A percentile compares a stretch with the other conserved stretches of the same genome.
These are phyloP conservation scores for Hoplodrina ambigua DNA, from an alignment of 2,888 invertebrate genomes.

Conservation along the genomic window DNA sequence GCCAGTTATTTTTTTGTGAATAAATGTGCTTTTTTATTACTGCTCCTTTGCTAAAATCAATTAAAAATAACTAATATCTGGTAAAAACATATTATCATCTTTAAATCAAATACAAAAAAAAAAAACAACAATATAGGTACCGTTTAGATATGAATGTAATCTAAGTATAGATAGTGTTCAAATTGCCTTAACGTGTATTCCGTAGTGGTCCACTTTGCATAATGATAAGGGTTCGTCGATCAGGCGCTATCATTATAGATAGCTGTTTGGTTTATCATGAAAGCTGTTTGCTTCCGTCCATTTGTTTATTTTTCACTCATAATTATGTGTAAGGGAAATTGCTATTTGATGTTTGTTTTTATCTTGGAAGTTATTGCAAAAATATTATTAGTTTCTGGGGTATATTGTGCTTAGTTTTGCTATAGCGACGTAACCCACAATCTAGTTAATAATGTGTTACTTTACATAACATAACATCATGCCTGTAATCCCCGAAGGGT, in stretches of 20 bases:
- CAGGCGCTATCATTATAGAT: constrained; percentile 31
- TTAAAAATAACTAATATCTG: too few species aligned
- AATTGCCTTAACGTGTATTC: constrained; percentile 47
- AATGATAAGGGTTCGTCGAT: constrained; percentile 41
- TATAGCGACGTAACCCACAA: too few species aligned
- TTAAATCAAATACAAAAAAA: neutral
- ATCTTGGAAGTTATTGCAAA: constrained; percentile 15
- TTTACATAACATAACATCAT: too few species aligned
- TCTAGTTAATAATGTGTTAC: too few species aligned
- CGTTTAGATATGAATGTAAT: constrained; percentile 14
- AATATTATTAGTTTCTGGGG: neutral
- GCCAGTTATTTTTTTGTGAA: too few species aligned
- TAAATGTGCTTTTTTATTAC: too few species aligned
- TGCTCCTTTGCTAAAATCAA: too few species aligned
- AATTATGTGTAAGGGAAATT: constrained; percentile 24
- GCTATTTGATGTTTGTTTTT: constrained; percentile 13
- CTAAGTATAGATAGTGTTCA: constrained; percentile 25
- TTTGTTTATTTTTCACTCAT: constrained; percentile 43
- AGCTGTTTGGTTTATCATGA: constrained; percentile 7
- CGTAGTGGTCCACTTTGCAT: constrained; percentile 36
- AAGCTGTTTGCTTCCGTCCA: constrained; percentile 4
- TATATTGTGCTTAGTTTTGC: too few species aligned
- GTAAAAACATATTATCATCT: neutral
- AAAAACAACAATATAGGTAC: neutral
- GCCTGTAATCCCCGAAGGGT: too few species aligned